Conservation (phyloP, 1,140 invertebrate species). For the Laupala kohalensis region DNA sequence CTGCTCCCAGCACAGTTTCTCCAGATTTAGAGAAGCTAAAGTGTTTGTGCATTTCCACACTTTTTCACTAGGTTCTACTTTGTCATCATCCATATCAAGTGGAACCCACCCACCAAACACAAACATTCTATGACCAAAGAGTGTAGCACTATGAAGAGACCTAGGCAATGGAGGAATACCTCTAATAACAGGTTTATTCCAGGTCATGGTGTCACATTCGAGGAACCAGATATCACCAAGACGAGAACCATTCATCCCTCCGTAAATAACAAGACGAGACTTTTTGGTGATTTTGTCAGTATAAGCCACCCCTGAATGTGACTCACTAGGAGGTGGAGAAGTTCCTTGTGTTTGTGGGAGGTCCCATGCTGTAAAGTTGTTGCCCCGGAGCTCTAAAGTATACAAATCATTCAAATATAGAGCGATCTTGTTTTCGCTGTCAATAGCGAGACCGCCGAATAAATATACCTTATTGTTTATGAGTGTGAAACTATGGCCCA, state of each 20-base stretch:
- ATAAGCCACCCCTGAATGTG: conserved; percentile 89
- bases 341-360: conserved; percentile 16
- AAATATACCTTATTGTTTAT: conserved; percentile 88
- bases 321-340: conserved; percentile 87
- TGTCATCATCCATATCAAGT: conserved; percentile 72
- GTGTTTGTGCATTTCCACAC: conserved; percentile 99
- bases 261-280: conserved; percentile 86
- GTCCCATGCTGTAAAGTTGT: conserved; percentile 19
- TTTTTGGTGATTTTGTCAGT: conserved; percentile 64
- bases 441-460: conserved; percentile 95
- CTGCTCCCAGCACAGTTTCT: conserved; percentile 88
- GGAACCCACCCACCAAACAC: conserved; percentile 98
- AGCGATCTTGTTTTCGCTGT: conserved; percentile 94
- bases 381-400: conserved; percentile 23
- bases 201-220: conserved; percentile 74
- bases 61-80: conserved; percentile 83
- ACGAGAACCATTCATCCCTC: conserved; percentile 95
- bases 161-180: conserved; percentile 86
- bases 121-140: conserved; percentile 92
- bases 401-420: conserved; percentile 27
- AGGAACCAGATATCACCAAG: conserved; percentile 92
- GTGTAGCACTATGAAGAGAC: conserved; percentile 89
- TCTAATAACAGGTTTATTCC: conserved; percentile 75
- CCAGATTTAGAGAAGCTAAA: conserved; percentile 85
- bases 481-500: conserved; percentile 97